A percentile compares a stretch with the other conserved stretches of the same genome.
Evolutionary conservation across 2,888 invertebrate species (phyloP).

Genomic region (Sabellastarte sp.): DNA sequence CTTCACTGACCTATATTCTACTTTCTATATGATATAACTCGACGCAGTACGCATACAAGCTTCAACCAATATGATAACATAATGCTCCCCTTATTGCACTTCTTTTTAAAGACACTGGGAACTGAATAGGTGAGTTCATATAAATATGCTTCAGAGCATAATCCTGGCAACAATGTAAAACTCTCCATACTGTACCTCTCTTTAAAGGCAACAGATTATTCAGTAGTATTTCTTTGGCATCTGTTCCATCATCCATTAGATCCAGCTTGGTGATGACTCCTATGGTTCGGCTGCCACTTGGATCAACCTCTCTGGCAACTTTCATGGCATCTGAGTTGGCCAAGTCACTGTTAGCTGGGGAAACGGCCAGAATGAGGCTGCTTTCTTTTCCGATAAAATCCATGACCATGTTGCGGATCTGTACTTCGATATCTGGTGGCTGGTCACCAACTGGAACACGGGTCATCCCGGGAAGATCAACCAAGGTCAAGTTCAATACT

Average conservation of each 20-base stretch:
- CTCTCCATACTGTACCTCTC: slow-evolving; percentile 21
- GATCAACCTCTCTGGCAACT: slow-evolving; percentile 31
- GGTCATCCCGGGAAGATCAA: slow-evolving; percentile 32
- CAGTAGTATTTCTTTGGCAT: slow-evolving; percentile 33
- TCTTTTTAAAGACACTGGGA: background rate
- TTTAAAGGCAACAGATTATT: slow-evolving; percentile 30
- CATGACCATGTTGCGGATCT: slow-evolving; percentile 31
- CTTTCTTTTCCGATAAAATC: slow-evolving; percentile 42
- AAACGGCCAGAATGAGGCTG: slow-evolving; percentile 58
- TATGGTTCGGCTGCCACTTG: slow-evolving; percentile 33
- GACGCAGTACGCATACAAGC: too few species aligned
- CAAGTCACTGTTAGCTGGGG: slow-evolving; percentile 56
- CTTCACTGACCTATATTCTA: too few species aligned
- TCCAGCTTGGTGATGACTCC: slow-evolving; percentile 43
- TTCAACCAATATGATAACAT: background rate
- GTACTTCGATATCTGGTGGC: slow-evolving; percentile 28
- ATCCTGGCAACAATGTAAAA: background rate
- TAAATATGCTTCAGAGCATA: background rate
- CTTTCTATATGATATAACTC: too few species aligned
- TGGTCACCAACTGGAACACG: slow-evolving; percentile 33
- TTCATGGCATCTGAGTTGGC: slow-evolving; percentile 35
- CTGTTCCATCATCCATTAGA: slow-evolving; percentile 44
- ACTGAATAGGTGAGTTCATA: background rate
- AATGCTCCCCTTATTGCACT: background rate
- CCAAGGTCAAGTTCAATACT: slow-evolving; percentile 32